phyloP scores from a whole-genome alignment of 2,113 vertebrate species.

The Nymphicus hollandicus region DNA sequence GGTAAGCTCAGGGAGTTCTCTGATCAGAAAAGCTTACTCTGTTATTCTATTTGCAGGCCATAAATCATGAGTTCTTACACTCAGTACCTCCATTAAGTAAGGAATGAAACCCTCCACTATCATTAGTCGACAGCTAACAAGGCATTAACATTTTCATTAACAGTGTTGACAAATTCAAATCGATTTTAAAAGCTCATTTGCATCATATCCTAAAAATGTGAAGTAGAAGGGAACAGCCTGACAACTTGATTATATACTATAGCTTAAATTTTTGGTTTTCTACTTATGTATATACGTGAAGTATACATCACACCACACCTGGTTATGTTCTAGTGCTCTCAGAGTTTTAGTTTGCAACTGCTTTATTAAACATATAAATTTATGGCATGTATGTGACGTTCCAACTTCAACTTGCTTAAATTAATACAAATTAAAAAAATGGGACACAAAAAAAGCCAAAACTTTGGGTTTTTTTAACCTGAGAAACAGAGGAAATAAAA shows the following conservation, averaged over 20 bases:
- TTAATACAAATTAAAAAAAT: neutral
- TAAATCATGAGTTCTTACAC: constrained; percentile 48
- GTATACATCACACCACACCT: neutral
- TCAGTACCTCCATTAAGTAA: neutral
- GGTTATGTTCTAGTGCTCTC: neutral
- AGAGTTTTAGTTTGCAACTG: neutral
- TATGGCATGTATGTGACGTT: neutral
- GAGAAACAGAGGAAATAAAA: neutral
- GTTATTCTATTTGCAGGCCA: neutral
- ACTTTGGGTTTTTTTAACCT: neutral
- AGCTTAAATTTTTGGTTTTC: neutral
- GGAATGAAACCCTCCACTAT: neutral
- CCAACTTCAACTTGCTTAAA: neutral
- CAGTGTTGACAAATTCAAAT: neutral
- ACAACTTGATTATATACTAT: neutral
- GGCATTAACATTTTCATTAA: constrained; percentile 35
- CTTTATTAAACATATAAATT: neutral
- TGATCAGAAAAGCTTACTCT: constrained; percentile 39
- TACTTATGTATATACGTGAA: neutral
- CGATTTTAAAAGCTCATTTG: neutral
- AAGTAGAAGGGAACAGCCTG: neutral
- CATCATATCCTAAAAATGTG: neutral
- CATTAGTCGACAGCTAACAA: constrained; percentile 41
- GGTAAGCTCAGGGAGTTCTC: neutral
- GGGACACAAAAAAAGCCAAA: neutral